These are phyloP conservation scores for Zaprionus inermis DNA, from an alignment of 1,140 invertebrate species.

Conservation along the genomic window DNA sequence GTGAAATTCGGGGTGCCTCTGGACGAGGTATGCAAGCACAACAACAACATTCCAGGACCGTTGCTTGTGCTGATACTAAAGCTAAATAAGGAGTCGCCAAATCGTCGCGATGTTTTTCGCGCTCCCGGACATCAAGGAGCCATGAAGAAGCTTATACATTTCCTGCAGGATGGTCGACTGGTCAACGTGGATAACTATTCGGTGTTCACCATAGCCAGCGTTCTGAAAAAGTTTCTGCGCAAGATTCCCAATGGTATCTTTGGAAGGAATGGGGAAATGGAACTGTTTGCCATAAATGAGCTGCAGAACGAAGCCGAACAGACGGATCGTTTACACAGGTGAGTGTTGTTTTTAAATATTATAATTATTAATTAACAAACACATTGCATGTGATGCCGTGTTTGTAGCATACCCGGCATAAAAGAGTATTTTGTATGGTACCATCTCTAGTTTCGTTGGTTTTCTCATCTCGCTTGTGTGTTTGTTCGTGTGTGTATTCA, in stretches of 20 bases:
- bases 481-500: slow-evolving; percentile 11
- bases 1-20: slow-evolving; percentile 96
- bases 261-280: slow-evolving; percentile 94
- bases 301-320: slow-evolving; percentile 91
- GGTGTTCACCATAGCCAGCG: slow-evolving; percentile 99
- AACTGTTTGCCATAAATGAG: slow-evolving; percentile 95
- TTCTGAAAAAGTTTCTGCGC: slow-evolving; percentile 98
- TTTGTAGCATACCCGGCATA: not conserved
- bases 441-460: slow-evolving; percentile 36
- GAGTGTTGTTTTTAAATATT: slow-evolving; percentile 55
- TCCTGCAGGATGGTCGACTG: slow-evolving; percentile 95
- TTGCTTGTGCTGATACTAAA: slow-evolving; percentile 95
- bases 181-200: slow-evolving; percentile 99
- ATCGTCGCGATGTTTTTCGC: slow-evolving; percentile 96
- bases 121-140: slow-evolving; percentile 97
- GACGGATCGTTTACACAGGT: slow-evolving; percentile 96
- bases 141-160: slow-evolving; percentile 98
- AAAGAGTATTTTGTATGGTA: slow-evolving; percentile 21
- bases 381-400: not conserved
- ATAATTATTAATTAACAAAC: not conserved
- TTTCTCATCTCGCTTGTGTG: slow-evolving; percentile 35
- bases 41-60: slow-evolving; percentile 96
- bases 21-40: slow-evolving; percentile 96
- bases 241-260: slow-evolving; percentile 99
- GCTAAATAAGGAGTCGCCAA: slow-evolving; percentile 96